These are phyloP conservation scores for Ophiothrix spiculata DNA, from an alignment of 35 echinoderm and acorn worm species.

Conservation along the genomic window DNA sequence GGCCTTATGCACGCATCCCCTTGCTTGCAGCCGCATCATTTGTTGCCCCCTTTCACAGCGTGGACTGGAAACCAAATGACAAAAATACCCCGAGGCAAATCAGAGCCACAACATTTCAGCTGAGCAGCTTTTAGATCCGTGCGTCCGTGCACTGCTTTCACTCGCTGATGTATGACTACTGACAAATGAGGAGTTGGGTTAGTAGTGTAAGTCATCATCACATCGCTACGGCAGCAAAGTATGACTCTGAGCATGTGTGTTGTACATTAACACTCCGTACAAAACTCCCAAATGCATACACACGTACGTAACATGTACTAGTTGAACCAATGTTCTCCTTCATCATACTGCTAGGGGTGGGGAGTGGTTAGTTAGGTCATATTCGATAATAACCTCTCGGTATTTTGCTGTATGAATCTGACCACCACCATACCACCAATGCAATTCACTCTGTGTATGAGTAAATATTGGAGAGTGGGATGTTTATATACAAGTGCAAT, in stretches of 20 bases:
- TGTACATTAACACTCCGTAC: no score
- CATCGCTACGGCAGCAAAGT: no score
- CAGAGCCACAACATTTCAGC: background rate
- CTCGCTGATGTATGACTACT: no score
- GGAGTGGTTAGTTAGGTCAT: conserved; percentile 6
- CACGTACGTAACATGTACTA: no score
- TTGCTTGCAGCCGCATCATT: no score
- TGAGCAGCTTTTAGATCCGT: no score
- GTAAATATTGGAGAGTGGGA: background rate
- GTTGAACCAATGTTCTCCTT: no score
- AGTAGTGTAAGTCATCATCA: no score
- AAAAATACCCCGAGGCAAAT: background rate
- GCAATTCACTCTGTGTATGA: background rate
- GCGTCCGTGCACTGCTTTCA: no score
- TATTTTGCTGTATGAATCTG: background rate
- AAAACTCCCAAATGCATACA: no score
- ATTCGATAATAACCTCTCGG: background rate
- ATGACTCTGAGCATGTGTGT: no score
- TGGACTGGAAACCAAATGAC: background rate
- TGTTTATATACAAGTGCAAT: background rate
- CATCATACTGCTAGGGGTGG: background rate
- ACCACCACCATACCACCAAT: background rate
- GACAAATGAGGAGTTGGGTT: no score
- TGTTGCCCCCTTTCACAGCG: background rate
- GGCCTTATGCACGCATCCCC: background rate